Conservation (phyloP, 2,797 vertebrate genomes). For the Triplophysa yarkandensis region DNA sequence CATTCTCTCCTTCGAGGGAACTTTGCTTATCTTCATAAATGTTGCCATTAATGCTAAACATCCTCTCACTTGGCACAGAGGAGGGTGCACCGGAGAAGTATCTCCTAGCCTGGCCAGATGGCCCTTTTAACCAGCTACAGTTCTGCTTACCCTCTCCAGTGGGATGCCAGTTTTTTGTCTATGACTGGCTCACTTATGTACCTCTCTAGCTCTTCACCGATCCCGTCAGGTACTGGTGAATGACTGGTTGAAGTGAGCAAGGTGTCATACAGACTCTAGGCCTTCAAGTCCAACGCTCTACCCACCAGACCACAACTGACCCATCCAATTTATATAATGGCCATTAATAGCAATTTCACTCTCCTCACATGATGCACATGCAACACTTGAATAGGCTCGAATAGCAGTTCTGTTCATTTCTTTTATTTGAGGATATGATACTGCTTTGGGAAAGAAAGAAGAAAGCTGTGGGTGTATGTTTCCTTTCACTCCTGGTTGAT, state of each 20-base stretch:
- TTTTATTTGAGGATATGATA: slow-evolving; percentile 55
- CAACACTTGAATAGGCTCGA: slow-evolving; percentile 64
- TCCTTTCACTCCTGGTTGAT: slow-evolving; percentile 64
- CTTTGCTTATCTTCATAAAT: too few species aligned
- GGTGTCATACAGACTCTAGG: slow-evolving; percentile 38
- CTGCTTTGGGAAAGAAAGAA: slow-evolving; percentile 57
- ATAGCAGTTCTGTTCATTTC: slow-evolving; percentile 53
- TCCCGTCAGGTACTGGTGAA: slow-evolving; percentile 25
- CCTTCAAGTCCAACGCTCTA: too few species aligned
- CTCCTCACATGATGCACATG: slow-evolving; percentile 37
- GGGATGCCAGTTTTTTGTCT: slow-evolving; percentile 32
- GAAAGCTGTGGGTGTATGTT: slow-evolving; percentile 34
- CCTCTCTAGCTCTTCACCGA: slow-evolving; percentile 29
- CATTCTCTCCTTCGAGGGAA: too few species aligned
- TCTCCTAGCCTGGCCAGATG: slow-evolving; percentile 13
- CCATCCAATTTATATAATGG: slow-evolving; percentile 33
- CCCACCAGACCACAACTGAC: too few species aligned
- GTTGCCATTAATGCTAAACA: too few species aligned
- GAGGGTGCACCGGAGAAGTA: too few species aligned
- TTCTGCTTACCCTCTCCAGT: slow-evolving; percentile 40
- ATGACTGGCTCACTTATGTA: slow-evolving; percentile 37
- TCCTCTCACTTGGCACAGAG: too few species aligned
- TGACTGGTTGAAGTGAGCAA: slow-evolving; percentile 26
- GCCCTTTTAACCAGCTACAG: slow-evolving; percentile 20
- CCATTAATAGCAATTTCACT: slow-evolving; percentile 11